Conservation (phyloP, 2,888 invertebrate genomes). For the Caradrina kadenii region DNA sequence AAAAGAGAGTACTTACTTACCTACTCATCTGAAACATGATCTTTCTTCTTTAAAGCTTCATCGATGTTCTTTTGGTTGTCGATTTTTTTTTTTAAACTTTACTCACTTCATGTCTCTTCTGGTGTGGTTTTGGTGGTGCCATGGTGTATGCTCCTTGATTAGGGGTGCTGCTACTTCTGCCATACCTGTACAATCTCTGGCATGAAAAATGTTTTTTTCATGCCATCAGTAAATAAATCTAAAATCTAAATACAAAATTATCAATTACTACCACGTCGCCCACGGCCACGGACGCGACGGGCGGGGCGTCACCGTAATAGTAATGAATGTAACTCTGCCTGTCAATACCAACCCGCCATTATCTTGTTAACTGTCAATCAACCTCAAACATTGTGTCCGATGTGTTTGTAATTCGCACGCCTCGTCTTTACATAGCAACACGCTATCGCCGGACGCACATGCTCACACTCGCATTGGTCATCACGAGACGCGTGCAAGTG, state of each 20-base stretch:
- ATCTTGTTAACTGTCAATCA: constrained; percentile 41
- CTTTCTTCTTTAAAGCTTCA: not conserved
- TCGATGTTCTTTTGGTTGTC: not conserved
- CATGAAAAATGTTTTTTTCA: no score
- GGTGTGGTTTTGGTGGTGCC: no score
- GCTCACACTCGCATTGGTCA: not conserved
- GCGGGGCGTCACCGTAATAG: constrained; percentile 1
- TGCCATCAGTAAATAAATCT: not conserved
- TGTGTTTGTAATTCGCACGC: constrained; percentile 51
- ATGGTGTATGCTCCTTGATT: no score
- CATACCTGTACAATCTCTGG: no score
- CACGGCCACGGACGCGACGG: not conserved
- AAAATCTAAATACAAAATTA: constrained; percentile 2
- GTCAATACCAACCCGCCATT: constrained; percentile 50
- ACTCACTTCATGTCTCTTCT: not conserved
- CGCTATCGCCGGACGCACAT: not conserved
- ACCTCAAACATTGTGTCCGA: constrained; percentile 10
- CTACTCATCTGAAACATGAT: no score
- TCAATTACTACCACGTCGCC: constrained; percentile 10
- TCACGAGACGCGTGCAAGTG: no score
- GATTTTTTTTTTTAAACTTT: not conserved
- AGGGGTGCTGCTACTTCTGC: no score
- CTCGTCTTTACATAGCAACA: constrained; percentile 8
- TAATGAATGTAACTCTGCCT: constrained; percentile 16
- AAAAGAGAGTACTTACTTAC: not conserved